Evolutionary conservation across 2,113 vertebrate genomes (phyloP), one percentile per base, ranked within the genome.

Genomic region (Ammodramus savannarum): DNA sequence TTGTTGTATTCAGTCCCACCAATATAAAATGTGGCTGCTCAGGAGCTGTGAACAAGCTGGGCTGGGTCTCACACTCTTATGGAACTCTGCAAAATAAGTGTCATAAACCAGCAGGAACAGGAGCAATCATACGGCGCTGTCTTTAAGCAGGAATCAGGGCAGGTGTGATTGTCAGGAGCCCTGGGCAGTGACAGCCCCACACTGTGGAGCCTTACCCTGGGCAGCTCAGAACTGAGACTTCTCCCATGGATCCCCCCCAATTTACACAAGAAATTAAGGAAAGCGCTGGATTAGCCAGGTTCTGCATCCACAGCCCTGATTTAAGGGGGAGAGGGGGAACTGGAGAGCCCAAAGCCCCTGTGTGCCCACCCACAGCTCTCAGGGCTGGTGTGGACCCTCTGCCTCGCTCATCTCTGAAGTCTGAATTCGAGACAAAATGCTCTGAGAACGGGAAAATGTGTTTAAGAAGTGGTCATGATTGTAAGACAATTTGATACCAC

Each of bases 401-500:
- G 81, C 46, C 13, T 36, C 8, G 0, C 8, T n/a, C 4, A 0
- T 10, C 44, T 58, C 66, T 51, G 36, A 16, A 32, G n/a, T 41
- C 61, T 20, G 61, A 67, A 25, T 57, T 68, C 32, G 51, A 76
- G 57, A 84, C 67, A 84, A 93, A 96, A 93, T 8, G n/a, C 74
- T 61, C 31, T 3, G 17, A 57, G 61, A 76, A 63, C 0, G 5
- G 57, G 52, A 83, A 91, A 83, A 49, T 13, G 11, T 57, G 19
- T 90, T 96, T 93, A 80, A 81, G 85, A 76, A 92, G 48, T 1
- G 3, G 32, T 71, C 78, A 15, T 66, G 44, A 78, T 51, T 75
- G 43, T 79, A 71, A 83, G 83, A 95, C 94, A 93, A 96, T 54
- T 55, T 68, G 62, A 82, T 90, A 74, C 71, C n/a, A 8, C 25